Conservation (phyloP, 1,140 invertebrate genomes). For the Caenorhabditis latens region DNA sequence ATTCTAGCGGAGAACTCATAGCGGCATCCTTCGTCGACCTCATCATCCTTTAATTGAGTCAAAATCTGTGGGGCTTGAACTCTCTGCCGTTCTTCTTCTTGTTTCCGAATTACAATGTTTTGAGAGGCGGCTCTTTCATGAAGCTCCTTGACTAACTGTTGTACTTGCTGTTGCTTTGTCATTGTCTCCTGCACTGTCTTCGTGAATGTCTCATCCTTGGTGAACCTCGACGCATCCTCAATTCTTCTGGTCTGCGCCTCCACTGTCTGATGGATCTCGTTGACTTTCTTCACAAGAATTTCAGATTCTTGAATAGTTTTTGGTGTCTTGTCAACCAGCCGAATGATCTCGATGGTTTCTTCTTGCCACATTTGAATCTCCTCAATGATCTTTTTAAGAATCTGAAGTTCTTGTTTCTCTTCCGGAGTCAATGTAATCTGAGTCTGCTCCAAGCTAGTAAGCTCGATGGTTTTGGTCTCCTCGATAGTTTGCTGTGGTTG, state of each 20-base stretch:
- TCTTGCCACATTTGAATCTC: slow-evolving; percentile 66
- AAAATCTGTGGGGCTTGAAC: slow-evolving; percentile 57
- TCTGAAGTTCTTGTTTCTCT: slow-evolving; percentile 47
- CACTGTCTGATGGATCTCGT: slow-evolving; percentile 43
- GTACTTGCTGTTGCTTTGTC: slow-evolving; percentile 44
- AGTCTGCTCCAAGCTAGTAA: slow-evolving; percentile 25
- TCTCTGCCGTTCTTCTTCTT: slow-evolving; percentile 43
- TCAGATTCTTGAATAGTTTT: slow-evolving; percentile 36
- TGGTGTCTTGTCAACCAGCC: slow-evolving; percentile 49
- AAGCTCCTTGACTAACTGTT: slow-evolving; percentile 55
- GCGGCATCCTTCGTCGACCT: slow-evolving; percentile 68
- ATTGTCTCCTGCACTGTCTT: slow-evolving; percentile 20
- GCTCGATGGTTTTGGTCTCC: slow-evolving; percentile 41
- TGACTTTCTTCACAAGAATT: slow-evolving; percentile 18
- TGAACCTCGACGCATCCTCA: slow-evolving; percentile 40
- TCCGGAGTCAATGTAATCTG: slow-evolving; percentile 37
- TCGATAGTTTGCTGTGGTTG: slow-evolving; percentile 33
- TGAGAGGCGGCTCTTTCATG: slow-evolving; percentile 53
- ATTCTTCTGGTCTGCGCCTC: slow-evolving; percentile 31
- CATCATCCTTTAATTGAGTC: slow-evolving; percentile 55
- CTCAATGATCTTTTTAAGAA: slow-evolving; percentile 47
- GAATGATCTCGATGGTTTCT: slow-evolving; percentile 66
- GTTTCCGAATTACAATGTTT: not conserved
- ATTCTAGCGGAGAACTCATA: slow-evolving; percentile 80
- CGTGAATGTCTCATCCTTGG: slow-evolving; percentile 38